Evolutionary conservation across 1,140 invertebrate species (phyloP), one percentile per base, ranked within the genome.

Genomic region (Colletes gigas): DNA sequence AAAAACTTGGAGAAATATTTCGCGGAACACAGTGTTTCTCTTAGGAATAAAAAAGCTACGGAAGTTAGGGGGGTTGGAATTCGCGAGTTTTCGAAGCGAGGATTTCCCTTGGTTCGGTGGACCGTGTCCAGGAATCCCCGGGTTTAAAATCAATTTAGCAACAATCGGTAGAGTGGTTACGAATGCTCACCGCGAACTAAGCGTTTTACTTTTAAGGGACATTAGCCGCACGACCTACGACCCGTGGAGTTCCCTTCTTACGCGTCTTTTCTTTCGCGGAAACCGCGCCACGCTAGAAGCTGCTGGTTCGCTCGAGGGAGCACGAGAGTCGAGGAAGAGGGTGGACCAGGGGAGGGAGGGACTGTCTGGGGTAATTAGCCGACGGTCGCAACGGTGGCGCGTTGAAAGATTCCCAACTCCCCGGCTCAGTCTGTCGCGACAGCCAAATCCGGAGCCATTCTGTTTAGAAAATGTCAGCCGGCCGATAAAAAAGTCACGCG

Each of bases 401-500:
- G 83, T 63, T 83, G 69, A 82, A 87, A 91, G 90, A 91, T 90
- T 88, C 89, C 82, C 84, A 81, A 76, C 70, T 83, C 81, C 83
- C 82, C 78, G 72, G 72, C 79, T 77, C 77, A 78, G 82, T 84
- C 67, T 66, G 68, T 83, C 73, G 79, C 60, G 78, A 82, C 69
- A 39, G 66, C 71, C 73, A 63, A 67, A 81, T 52, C 78, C 62
- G 54, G 47, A 82, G 86, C 82, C 76, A 79, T 86, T 89, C 86
- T 89, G 89, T 89, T 91, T 91, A 88, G 87, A 90, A 94, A 94
- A 94, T 94, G 93, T 94, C 93, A 94, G 88, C 68, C 82, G 78
- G 88, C 90, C 92, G 90, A 94, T 94, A 94, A 94, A 94, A 30
- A 94, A 94, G 92, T 90, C 92, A 93, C 90, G 92, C 90, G 87